These are phyloP conservation scores for Scaptomyza graminum DNA, from an alignment of 1,140 invertebrate genomes.

Conservation along the genomic window DNA sequence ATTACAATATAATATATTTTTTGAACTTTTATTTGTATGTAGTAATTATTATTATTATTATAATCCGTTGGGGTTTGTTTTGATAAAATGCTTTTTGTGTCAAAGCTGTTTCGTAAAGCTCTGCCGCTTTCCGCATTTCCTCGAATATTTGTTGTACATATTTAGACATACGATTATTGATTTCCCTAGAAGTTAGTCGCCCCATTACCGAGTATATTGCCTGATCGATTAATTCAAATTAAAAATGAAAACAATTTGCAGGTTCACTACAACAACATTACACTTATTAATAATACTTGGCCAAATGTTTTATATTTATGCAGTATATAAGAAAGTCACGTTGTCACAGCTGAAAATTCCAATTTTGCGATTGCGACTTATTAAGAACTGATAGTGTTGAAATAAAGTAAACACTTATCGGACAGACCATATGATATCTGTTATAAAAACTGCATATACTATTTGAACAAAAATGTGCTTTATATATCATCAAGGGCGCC, in stretches of 20 bases:
- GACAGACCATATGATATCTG: not conserved
- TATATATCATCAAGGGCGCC: conserved; percentile 27
- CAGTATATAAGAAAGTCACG: not conserved
- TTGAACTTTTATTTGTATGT: not conserved
- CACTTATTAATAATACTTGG: not conserved
- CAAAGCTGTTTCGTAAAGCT: not conserved
- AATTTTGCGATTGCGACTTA: conserved; percentile 10
- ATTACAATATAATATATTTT: too few relatives aligned
- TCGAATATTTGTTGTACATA: not conserved
- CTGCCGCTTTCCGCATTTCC: too few relatives aligned
- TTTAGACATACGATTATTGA: not conserved
- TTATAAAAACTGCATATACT: too few relatives aligned
- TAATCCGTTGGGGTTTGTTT: not conserved
- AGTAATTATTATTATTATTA: not conserved
- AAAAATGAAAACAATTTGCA: not conserved
- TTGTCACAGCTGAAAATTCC: not conserved
- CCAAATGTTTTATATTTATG: conserved; percentile 9
- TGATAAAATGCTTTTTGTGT: not conserved
- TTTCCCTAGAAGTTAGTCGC: not conserved
- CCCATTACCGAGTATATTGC: not conserved
- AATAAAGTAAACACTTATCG: conserved; percentile 7
- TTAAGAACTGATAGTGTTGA: not conserved
- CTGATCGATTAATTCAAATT: not conserved
- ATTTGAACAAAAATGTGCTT: not conserved
- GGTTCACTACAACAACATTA: not conserved